Base-by-base conservation (phyloP, 2,113 vertebrate genomes). In the Ramphastos sulfuratus region DNA sequence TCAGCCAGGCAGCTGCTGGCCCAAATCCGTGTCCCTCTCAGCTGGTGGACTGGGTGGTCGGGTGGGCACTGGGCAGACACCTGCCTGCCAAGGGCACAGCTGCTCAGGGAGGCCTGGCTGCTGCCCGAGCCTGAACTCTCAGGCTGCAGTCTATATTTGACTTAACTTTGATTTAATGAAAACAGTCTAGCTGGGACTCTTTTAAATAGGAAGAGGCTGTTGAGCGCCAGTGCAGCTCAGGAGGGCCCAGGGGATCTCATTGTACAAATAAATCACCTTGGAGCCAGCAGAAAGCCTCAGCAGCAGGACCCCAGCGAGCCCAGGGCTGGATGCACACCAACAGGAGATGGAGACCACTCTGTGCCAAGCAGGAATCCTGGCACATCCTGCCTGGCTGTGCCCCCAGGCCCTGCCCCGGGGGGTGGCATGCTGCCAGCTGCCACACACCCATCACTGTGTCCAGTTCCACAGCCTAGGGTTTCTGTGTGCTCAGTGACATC, bases 91-190 rank as follows among this genome's bases (percentile, higher is more conserved):
- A 15, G 35, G 44, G 25, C 60, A 54, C 58, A 18, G 27, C 37
- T 80, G 31, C 44, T 54, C 58, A 44, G 65, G 27, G 50, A 75
- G 25, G 37, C 83, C 52, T 55, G 85, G 50, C 60, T 95, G 67
- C 85, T 93, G 80, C 73, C 39, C 5, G 3, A 81, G 69, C 20
- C 69, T 95, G 92, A 96, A 93, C 96, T 95, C 93, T 81, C 85
- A 90, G 83, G 94, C 83, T 25, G 1, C 69, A 1, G 19, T 14
- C 90, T 96, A 92, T 93, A 95, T 95, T 92, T 96, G 88, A 92
- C 91, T 96, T 92, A 92, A 79, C 77, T 94, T 92, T 95, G 92
- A 95, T 94, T 96, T 87, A 96, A 94, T 96, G 39, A 92, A 94
- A 96, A 93, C 92, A 96, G 77, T 73, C 88, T 70, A 78, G 59